A percentile compares a stretch with the other conserved stretches of the same genome.
These are phyloP conservation scores for Melanotaenia nigrans DNA, from an alignment of 2,797 vertebrate genomes.

Conservation along the genomic window DNA sequence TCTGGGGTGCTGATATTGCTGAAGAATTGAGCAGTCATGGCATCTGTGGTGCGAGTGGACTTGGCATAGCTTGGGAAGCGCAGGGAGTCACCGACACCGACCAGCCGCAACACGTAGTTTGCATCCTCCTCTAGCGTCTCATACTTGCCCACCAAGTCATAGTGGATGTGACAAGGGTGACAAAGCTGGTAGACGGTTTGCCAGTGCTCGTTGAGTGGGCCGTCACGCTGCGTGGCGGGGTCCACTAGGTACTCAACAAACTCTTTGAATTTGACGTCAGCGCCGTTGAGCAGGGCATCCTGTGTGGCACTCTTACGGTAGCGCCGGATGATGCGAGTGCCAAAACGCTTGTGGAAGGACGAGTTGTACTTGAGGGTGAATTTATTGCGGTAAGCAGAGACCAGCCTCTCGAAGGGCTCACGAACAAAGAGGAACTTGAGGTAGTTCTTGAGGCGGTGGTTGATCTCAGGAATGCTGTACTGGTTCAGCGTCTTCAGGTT, in stretches of 20 bases:
- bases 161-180: constrained; percentile 97
- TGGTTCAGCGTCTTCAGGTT: constrained; percentile 97
- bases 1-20: constrained; percentile 94
- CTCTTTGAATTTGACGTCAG: constrained; percentile 93
- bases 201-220: constrained; percentile 98
- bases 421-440: constrained; percentile 98
- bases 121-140: constrained; percentile 96
- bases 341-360: constrained; percentile 96
- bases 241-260: constrained; percentile 94
- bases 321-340: constrained; percentile 94
- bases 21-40: constrained; percentile 98
- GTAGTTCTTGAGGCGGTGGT: constrained; percentile 98
- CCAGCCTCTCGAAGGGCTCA: constrained; percentile 95
- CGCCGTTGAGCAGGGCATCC: constrained; percentile 90
- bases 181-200: constrained; percentile 95
- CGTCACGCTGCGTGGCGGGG: constrained; percentile 92
- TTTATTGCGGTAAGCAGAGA: constrained; percentile 98
- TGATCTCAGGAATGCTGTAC: constrained; percentile 97
- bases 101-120: constrained; percentile 90
- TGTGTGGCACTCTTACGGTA: constrained; percentile 95
- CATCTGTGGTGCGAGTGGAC: constrained; percentile 97
- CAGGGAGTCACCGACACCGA: constrained; percentile 87
- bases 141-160: constrained; percentile 97
- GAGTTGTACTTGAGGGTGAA: constrained; percentile 99
- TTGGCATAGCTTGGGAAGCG: constrained; percentile 96